Evolutionary conservation across 2,113 vertebrate genomes (phyloP).

Genomic region (Siniperca chuatsi): DNA sequence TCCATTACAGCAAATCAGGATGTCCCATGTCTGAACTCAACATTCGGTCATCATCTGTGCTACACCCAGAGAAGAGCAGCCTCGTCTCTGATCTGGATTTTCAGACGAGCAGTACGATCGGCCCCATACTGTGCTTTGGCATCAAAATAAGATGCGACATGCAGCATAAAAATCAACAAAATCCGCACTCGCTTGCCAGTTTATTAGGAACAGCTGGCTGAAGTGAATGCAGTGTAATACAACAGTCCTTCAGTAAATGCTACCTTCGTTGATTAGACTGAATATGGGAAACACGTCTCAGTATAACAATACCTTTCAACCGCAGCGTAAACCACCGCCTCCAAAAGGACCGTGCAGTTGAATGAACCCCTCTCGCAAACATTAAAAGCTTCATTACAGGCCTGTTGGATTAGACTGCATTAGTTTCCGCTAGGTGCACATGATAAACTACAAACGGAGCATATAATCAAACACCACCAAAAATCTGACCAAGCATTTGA

Average conservation of each 20-base stretch:
- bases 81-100: not conserved
- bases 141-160: not conserved
- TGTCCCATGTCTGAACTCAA: not conserved
- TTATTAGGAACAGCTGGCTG: not conserved
- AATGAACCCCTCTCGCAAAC: not conserved
- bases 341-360: not conserved
- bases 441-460: not conserved
- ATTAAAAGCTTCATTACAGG: not conserved
- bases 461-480: not conserved
- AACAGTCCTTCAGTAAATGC: not conserved
- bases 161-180: not conserved
- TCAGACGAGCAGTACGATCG: not conserved
- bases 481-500: not conserved
- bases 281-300: not conserved
- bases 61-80: not conserved
- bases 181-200: not conserved
- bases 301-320: not conserved
- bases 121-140: not conserved
- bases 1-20: not conserved
- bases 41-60: not conserved
- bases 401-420: not conserved
- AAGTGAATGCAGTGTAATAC: not conserved
- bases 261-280: not conserved
- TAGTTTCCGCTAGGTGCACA: not conserved
- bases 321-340: not conserved